Percentiles rank a stretch among this genome's conserved stretches.
These are phyloP conservation scores for Spatulosminthurus flaviceps DNA, from an alignment of 2,888 invertebrate species.

Conservation along the genomic window DNA sequence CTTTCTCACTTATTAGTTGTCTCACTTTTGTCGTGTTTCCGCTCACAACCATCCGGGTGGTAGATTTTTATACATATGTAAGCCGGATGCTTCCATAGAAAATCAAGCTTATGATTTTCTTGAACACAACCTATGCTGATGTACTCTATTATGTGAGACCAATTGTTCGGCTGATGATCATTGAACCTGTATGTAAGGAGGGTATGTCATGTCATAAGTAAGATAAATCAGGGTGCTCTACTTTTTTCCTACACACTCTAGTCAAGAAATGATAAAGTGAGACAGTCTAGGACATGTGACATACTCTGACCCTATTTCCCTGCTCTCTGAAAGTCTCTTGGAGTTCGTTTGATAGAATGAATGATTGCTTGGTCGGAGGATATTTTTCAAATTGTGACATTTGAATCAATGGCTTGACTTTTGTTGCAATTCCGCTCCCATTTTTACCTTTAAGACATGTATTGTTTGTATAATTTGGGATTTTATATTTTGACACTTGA, in stretches of 20 bases:
- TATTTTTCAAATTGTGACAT: background rate
- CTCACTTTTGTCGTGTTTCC: background rate
- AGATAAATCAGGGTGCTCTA: constrained; percentile 10
- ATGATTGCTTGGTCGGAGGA: background rate
- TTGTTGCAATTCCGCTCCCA: constrained; percentile 33
- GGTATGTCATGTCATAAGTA: background rate
- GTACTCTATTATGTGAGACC: too few species aligned
- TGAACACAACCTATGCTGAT: background rate
- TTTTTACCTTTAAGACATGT: background rate
- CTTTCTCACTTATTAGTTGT: background rate
- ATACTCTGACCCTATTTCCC: background rate
- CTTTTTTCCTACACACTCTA: background rate
- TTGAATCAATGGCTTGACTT: background rate
- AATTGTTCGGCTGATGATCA: too few species aligned
- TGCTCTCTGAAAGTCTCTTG: background rate
- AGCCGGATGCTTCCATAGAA: background rate
- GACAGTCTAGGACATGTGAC: background rate
- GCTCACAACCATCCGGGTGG: background rate
- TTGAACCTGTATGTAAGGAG: too few species aligned
- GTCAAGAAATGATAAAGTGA: constrained; percentile 18
- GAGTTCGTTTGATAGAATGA: background rate
- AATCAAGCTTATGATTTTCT: too few species aligned
- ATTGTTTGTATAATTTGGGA: background rate
- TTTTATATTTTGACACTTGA: background rate
- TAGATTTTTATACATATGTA: background rate